phyloP scores from a whole-genome alignment of 2,797 vertebrate genomes.

The Epinephelus coioides region DNA sequence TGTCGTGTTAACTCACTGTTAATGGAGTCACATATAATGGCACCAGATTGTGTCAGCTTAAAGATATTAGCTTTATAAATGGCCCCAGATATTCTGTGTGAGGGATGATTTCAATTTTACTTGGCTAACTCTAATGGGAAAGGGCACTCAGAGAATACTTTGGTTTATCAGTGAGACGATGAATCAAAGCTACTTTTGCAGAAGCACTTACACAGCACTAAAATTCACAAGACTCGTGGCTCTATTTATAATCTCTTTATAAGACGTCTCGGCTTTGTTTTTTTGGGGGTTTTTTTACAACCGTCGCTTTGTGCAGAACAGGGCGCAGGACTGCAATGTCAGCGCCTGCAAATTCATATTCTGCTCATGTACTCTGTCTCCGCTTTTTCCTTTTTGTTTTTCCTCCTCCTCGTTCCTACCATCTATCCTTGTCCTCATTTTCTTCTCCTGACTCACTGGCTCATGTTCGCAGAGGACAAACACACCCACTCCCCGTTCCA shows the following conservation, averaged over 20 bases:
- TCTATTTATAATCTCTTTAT: conserved; percentile 65
- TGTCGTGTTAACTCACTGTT: conserved; percentile 44
- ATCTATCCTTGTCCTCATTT: conserved; percentile 57
- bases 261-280: conserved; percentile 45
- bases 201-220: conserved; percentile 67
- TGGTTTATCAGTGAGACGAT: conserved; percentile 58
- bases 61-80: conserved; percentile 64
- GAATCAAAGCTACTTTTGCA: conserved; percentile 63
- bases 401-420: conserved; percentile 17
- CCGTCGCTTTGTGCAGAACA: conserved; percentile 16
- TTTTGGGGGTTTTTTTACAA: conserved; percentile 10
- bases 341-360: conserved; percentile 63
- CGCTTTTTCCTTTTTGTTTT: conserved; percentile 25
- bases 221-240: conserved; percentile 46
- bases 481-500: conserved; percentile 35
- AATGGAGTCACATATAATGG: conserved; percentile 58
- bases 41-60: conserved; percentile 56
- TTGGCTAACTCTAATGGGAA: conserved; percentile 54
- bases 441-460: conserved; percentile 44
- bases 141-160: conserved; percentile 55
- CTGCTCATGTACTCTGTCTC: conserved; percentile 43
- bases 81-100: conserved; percentile 48
- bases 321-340: conserved; percentile 53
- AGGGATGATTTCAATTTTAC: conserved; percentile 67
- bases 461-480: conserved; percentile 55